Percentiles rank a stretch among this genome's conserved stretches.
These are phyloP conservation scores for Graptemys geographica DNA, from an alignment of 2,797 vertebrate species.

Conservation along the genomic window DNA sequence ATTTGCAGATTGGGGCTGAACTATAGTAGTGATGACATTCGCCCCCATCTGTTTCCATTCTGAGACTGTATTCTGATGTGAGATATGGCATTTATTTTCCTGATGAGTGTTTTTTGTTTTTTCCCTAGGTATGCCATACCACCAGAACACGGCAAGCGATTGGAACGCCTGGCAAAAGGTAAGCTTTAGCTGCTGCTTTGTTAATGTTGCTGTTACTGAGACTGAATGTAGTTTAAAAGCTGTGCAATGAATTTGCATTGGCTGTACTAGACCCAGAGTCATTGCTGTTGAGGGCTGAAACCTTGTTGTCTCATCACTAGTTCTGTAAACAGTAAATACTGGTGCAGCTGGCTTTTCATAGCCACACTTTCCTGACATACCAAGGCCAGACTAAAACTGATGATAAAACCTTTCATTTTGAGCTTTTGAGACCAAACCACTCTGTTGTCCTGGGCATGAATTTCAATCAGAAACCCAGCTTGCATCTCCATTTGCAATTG, in stretches of 20 bases:
- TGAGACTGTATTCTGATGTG: fast-evolving
- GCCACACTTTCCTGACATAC: fast-evolving
- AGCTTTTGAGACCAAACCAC: neutral
- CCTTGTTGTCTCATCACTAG: neutral
- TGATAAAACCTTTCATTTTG: neutral
- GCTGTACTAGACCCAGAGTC: neutral
- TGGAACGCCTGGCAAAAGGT: conserved; percentile 88
- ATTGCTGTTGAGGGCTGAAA: neutral
- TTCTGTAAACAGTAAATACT: neutral
- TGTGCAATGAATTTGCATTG: neutral
- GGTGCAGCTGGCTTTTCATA: neutral
- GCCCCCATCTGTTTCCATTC: fast-evolving
- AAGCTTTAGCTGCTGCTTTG: neutral
- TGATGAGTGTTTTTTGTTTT: neutral
- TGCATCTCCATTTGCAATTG: fast-evolving
- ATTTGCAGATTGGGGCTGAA: too few species aligned
- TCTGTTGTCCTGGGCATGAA: fast-evolving
- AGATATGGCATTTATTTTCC: neutral
- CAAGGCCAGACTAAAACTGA: fast-evolving
- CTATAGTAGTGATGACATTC: fast-evolving
- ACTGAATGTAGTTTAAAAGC: neutral
- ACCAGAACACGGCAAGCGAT: conserved; percentile 85
- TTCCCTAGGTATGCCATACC: conserved; percentile 85
- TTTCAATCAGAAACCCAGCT: neutral
- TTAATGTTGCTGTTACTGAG: neutral